These are phyloP conservation scores for Gymnocheta viridis DNA, from an alignment of 2,888 invertebrate species.

Conservation along the genomic window DNA sequence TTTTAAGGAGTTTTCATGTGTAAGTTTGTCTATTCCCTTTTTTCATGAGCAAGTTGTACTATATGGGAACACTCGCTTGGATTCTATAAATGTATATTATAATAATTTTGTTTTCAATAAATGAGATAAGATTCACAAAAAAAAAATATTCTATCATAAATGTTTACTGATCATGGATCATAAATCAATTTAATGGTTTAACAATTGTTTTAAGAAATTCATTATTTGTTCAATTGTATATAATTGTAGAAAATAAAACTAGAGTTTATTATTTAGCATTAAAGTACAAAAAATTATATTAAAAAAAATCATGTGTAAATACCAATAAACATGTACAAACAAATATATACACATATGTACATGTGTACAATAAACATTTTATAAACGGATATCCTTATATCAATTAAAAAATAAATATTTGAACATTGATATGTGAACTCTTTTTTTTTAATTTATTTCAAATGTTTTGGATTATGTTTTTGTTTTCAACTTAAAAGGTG, in stretches of 20 bases:
- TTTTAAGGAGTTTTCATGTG: no score
- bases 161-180: slow-evolving; percentile 60
- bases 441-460: slow-evolving; percentile 3
- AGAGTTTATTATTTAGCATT: slow-evolving; percentile 9
- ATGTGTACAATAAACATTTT: slow-evolving; percentile 1
- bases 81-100: background rate
- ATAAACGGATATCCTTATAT: slow-evolving; percentile 58
- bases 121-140: slow-evolving; percentile 15
- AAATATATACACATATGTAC: background rate
- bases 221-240: background rate
- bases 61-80: background rate
- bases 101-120: background rate
- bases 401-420: slow-evolving; percentile 2
- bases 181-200: slow-evolving; percentile 62
- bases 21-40: no score
- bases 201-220: slow-evolving; percentile 47
- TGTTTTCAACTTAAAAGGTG: background rate
- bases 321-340: background rate
- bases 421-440: background rate
- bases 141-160: slow-evolving; percentile 13
- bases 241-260: slow-evolving; percentile 11
- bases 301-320: slow-evolving; percentile 11
- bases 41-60: background rate
- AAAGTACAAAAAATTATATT: background rate
- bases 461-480: no score